These are phyloP conservation scores for Mobula hypostoma DNA, from an alignment of 2,113 vertebrate species.

Conservation along the genomic window DNA sequence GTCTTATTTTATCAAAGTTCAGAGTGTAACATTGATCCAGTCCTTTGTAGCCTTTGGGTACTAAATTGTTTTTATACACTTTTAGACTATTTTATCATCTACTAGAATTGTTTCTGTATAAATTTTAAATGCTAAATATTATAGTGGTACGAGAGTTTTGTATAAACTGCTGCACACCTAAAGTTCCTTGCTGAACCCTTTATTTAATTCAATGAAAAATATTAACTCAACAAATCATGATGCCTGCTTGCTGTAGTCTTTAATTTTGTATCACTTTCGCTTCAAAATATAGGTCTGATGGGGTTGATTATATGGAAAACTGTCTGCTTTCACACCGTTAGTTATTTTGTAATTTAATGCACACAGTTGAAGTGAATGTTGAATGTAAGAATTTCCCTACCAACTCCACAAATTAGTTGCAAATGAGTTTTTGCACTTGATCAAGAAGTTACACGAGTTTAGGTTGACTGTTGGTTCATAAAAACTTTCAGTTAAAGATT, in stretches of 20 bases:
- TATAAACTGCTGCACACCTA: no score
- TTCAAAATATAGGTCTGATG: background rate
- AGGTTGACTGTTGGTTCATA: background rate
- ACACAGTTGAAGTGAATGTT: background rate
- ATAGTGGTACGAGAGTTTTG: background rate
- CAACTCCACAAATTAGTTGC: background rate
- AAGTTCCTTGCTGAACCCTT: no score
- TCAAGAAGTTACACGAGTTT: background rate
- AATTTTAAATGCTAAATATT: background rate
- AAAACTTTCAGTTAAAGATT: background rate
- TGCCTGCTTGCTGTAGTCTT: background rate
- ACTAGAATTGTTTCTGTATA: slow-evolving; percentile 1
- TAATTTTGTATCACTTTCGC: background rate
- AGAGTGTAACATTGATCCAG: background rate
- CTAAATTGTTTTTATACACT: background rate
- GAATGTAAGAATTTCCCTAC: background rate
- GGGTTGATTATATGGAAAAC: background rate
- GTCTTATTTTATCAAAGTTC: background rate
- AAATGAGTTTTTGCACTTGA: no score
- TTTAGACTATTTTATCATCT: background rate
- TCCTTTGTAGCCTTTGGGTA: background rate
- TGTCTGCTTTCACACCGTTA: background rate
- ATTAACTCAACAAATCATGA: no score
- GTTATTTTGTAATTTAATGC: background rate
- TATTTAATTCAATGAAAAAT: no score